Evolutionary conservation across 2,888 invertebrate genomes (phyloP), one percentile per base, ranked within the genome.

Genomic region (Nebria brevicollis): DNA sequence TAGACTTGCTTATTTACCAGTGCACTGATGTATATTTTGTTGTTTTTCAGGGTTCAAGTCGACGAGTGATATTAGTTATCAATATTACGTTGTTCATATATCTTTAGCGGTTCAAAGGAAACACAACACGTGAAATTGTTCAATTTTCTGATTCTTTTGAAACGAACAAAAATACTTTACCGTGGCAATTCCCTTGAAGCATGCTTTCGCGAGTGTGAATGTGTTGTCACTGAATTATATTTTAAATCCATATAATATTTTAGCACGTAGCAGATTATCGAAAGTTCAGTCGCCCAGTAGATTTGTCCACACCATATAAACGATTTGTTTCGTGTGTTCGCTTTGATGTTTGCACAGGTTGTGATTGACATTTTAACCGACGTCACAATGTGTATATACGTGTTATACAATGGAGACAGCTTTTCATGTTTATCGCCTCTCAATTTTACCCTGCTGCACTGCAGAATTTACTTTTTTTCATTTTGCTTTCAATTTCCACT

Each of bases 311-410:
- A 41, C n/a, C 41, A 20, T 73, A 42, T 73, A 73, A 73, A 73
- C 73, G 73, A n/a, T 34, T 13, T 20, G 10, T 73, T 41, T 26
- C 41, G 42, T 34, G 42, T 73, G 41, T 73, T 73, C 13, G 13
- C 43, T 82, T 85, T 84, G 84, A 72, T 83, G 77, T 82, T 83
- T 82, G 81, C 68, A 81, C 83, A 77, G 81, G 84, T 83, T 84
- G 85, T 85, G 86, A 86, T 85, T 86, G 86, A 86, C 86, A 86
- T 85, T 86, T 86, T 86, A 86, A 86, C 86, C 75, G 54, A 70
- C 70, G 70, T 25, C 70, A 70, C 70, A 70, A 70, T 34, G 70
- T 70, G 25, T 25, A 13, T 34, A 34, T 70, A 13, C 15, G 68
- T 68, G 20, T 26, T 20, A 26, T 73, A 73, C 41, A 73, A 41